Evolutionary conservation across 2,888 invertebrate genomes (phyloP).

Genomic region (Leucoptera coffeella): DNA sequence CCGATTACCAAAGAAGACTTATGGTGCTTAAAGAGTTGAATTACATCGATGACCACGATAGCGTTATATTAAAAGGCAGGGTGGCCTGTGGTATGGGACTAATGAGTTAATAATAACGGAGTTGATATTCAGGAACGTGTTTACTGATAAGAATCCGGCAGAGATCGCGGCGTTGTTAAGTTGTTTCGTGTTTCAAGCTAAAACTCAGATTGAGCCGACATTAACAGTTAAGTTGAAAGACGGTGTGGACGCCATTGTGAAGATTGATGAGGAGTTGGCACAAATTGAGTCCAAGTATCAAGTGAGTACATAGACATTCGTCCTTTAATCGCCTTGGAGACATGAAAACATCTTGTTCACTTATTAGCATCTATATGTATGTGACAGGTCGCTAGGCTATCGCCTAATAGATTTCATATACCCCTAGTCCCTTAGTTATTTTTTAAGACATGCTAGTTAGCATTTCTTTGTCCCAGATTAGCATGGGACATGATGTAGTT

Average conservation of each 20-base stretch:
- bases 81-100: constrained; percentile 47
- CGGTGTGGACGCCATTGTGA: constrained; percentile 64
- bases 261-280: constrained; percentile 63
- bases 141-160: constrained; percentile 78
- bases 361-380: too few relatives aligned
- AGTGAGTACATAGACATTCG: constrained; percentile 20
- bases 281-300: constrained; percentile 59
- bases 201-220: constrained; percentile 55
- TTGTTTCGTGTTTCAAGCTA: constrained; percentile 86
- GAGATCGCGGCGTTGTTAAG: constrained; percentile 94
- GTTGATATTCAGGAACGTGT: constrained; percentile 82
- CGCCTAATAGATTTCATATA: too few relatives aligned
- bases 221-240: constrained; percentile 54
- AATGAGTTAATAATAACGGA: constrained; percentile 93
- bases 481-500: too few relatives aligned
- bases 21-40: constrained; percentile 69
- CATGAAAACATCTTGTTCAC: too few relatives aligned
- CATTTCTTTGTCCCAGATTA: too few relatives aligned
- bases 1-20: constrained; percentile 82
- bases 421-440: too few relatives aligned
- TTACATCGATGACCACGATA: constrained; percentile 52
- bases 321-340: background rate
- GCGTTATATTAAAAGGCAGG: constrained; percentile 37
- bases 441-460: constrained; percentile 4
- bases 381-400: too few relatives aligned